Percentiles rank a stretch among this genome's conserved stretches.
Evolutionary conservation across 2,113 vertebrate genomes (phyloP).

Genomic region (Hypomesus transpacificus): DNA sequence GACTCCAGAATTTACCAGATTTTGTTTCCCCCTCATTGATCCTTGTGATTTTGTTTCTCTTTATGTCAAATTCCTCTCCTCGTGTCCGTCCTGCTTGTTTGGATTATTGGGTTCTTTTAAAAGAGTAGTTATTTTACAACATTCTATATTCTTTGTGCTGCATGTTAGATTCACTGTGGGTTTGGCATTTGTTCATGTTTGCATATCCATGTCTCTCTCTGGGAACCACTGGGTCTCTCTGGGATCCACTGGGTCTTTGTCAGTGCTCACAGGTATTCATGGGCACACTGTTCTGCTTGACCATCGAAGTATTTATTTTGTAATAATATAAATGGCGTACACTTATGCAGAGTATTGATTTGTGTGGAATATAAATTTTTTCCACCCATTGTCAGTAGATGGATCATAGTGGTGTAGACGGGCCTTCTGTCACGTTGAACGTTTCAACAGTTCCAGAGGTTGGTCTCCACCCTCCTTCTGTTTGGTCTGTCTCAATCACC

Average conservation of each 20-base stretch:
- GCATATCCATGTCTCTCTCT: no score
- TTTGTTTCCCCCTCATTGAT: neutral
- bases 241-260: no score
- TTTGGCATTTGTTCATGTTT: no score
- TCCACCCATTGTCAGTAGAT: neutral
- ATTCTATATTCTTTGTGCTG: no score
- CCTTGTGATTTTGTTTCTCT: neutral
- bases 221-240: no score
- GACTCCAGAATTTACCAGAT: neutral
- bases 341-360: neutral
- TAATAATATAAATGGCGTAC: neutral
- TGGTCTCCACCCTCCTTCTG: no score
- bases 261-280: neutral
- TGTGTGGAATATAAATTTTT: neutral
- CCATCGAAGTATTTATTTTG: slow-evolving; percentile 4
- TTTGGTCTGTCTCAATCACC: no score
- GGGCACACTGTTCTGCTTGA: neutral
- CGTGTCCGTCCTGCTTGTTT: no score
- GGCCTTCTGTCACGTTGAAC: neutral
- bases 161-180: no score
- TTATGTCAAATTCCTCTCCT: no score
- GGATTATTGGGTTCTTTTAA: no score
- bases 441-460: neutral
- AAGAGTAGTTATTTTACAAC: no score
- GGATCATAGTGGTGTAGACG: neutral